Evolutionary conservation across 2,888 invertebrate genomes (phyloP), one percentile per base, ranked within the genome.

Genomic region (Eupithecia subumbrata): DNA sequence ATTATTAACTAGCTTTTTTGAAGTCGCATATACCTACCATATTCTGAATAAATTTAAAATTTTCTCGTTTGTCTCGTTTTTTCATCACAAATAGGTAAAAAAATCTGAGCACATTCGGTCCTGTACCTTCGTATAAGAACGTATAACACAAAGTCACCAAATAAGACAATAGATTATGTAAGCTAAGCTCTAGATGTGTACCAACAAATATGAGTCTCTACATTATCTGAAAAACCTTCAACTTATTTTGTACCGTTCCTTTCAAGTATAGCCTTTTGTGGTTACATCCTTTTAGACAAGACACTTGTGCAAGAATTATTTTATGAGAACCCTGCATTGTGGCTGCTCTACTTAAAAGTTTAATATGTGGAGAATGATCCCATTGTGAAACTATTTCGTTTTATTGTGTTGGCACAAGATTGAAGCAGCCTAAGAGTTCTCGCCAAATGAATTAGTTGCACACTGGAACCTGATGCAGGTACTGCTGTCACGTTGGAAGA

Each of bases 391-490:
- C 40, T 40, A 63, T 40, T 60, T 63, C 37, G 25, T 71, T 71
- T 63, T 60, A 40, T 64, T 71, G 45, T 64, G 71, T 45, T 73
- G 60, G 63, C 69, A 73, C 68, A 63, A 45, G 40, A 64, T 40
- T 45, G n/a, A 69, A 45, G 60, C 63, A 48, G 66, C 69, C 45
- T 43, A 56, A 25, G 66, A 37, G 66, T 37, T 8, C 25, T 74
- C 71, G 67, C 56, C 70, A 70, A 71, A 63, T 30, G 18, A 64
- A 43, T 67, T 43, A 72, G 37, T 72, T 66, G 12, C 1, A 3
- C 56, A 56, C 34, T 79, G 78, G 79, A 80, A 67, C 66, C 80
- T 79, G 81, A 82, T 79, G 79, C 81, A 84, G 83, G 83, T 82
- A 82, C 4, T 60, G 5, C 12, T 60, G 14, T 25, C 60, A 25